Evolutionary conservation across 2,797 vertebrate species (phyloP), one percentile per base, ranked within the genome.

Genomic region (Artibeus jamaicensis): DNA sequence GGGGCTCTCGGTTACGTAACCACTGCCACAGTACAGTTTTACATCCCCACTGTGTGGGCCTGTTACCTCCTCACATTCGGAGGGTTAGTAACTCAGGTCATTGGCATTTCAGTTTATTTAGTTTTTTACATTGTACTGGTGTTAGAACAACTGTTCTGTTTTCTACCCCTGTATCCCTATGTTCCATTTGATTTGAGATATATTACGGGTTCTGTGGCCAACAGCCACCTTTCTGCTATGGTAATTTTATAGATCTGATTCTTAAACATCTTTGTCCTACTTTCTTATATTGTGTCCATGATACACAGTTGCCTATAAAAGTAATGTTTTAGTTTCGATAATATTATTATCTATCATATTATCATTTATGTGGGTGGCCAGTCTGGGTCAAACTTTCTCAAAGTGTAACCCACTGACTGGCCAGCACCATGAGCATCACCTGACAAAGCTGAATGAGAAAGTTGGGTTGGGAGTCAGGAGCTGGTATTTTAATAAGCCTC

Each of bases 391-490:
- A 7, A 53, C 16, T 73, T 82, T 81, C 68, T 89, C 44, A 53
- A 50, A 70, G 19, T 88, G 16, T 85, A 19, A 18, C 0, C 1
- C 3, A 12, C 14, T 85, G 39, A 53, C 53, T 19, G 16, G 50
- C 5, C n/a, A 44, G 15, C 7, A 44, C 18, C 4, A 6, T 74
- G 81, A 92, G 16, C 9, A 37, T 76, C 16, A 15, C 19, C n/a
- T 67, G 9, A 86, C 71, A 68, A 29, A 29, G 26, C 9, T 70
- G 24, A 85, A 42, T 57, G 29, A 19, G 59, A 89, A 67, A 65
- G 0, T 50, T n/a, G 2, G 44, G 3, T 10, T 57, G 10, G 16
- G 21, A 50, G 14, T 46, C 5, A 2, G 55, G 0, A 15, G 26
- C 39, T 24, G 65, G 29, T 34, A 48, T 32, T 71, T 71, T 37